A percentile compares a stretch with the other conserved stretches of the same genome.
phyloP scores from a whole-genome alignment of 2,113 vertebrate genomes.

The Laticauda colubrina region DNA sequence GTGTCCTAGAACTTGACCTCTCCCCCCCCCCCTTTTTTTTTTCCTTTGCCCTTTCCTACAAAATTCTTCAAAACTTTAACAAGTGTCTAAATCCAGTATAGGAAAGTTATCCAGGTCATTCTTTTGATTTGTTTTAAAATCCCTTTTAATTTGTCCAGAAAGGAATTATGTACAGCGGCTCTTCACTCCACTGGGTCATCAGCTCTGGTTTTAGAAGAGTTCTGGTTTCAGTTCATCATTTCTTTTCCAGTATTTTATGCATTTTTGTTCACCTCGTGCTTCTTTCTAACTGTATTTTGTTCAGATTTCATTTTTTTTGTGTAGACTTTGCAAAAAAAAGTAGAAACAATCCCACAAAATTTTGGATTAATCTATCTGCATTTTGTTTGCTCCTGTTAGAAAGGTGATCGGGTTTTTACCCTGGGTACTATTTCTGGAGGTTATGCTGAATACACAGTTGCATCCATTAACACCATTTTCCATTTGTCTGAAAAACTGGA shows the following conservation, averaged over 20 bases:
- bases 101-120: not conserved
- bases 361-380: not conserved
- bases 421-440: constrained; percentile 78
- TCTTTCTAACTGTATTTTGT: not conserved
- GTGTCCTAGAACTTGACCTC: not conserved
- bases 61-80: not conserved
- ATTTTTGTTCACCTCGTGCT: not conserved
- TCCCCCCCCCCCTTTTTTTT: not conserved
- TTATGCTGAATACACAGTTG: constrained; percentile 85
- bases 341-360: not conserved
- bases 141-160: not conserved
- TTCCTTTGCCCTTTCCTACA: not conserved
- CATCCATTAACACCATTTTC: constrained; percentile 74
- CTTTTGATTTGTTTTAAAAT: not conserved
- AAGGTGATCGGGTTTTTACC: constrained; percentile 88
- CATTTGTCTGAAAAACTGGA: constrained; percentile 75
- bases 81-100: not conserved
- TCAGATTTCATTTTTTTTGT: not conserved
- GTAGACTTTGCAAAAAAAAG: not conserved
- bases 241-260: not conserved
- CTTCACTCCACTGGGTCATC: not conserved
- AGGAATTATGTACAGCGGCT: not conserved
- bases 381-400: constrained; percentile 63
- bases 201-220: not conserved
- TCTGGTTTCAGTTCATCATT: not conserved